These are phyloP conservation scores for Galago senegalensis DNA, from an alignment of 2,797 vertebrate genomes.

Conservation along the genomic window DNA sequence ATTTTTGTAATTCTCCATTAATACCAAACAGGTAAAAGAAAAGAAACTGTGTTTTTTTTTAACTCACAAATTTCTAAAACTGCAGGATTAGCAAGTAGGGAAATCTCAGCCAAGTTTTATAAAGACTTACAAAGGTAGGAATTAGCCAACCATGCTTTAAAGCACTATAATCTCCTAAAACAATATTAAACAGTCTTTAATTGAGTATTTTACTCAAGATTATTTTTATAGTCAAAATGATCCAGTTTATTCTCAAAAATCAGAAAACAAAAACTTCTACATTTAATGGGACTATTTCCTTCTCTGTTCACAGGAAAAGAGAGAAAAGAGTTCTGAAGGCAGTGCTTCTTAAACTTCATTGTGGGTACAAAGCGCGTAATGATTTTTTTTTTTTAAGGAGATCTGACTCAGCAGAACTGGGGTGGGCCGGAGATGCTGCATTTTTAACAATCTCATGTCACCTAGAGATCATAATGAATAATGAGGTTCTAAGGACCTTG, in stretches of 20 bases:
- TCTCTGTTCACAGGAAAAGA: background rate
- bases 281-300: background rate
- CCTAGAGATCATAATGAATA: background rate
- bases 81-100: constrained; percentile 58
- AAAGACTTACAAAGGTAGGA: constrained; percentile 66
- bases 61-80: constrained; percentile 52
- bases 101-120: constrained; percentile 64
- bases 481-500: background rate
- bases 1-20: constrained; percentile 57
- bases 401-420: background rate
- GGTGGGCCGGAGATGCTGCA: background rate
- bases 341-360: constrained; percentile 1
- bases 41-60: constrained; percentile 40
- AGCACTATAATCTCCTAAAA: constrained; percentile 35
- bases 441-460: constrained; percentile 17
- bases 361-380: background rate
- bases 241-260: background rate
- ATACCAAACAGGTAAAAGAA: constrained; percentile 57
- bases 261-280: background rate
- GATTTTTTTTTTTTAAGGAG: background rate
- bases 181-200: constrained; percentile 57
- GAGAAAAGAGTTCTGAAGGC: background rate
- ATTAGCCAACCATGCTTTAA: constrained; percentile 62
- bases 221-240: constrained; percentile 71
- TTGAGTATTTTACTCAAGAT: constrained; percentile 49